Evolutionary conservation across 2,113 vertebrate species (phyloP), one percentile per base, ranked within the genome.

Genomic region (Caranx ignobilis): DNA sequence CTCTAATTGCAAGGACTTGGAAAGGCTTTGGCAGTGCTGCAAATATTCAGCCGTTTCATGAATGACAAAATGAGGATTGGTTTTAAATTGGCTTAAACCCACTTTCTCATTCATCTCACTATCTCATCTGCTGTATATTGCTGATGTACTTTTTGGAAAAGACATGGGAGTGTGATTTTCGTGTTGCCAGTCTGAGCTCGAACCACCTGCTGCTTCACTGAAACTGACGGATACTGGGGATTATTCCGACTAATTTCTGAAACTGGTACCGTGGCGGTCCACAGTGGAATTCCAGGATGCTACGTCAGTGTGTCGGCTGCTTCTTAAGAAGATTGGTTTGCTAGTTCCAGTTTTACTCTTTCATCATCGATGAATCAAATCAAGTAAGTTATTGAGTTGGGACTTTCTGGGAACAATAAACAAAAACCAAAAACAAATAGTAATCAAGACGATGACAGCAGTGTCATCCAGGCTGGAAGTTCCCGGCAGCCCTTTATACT

Each of bases 301-400:
- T 2, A 31, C 4, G 21, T 3, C 37, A 71, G 72, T 54, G 18
- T 13, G 13, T 10, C 0, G 2, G 26, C 31, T 34, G 4, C 55
- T 32, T 34, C 61, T 26, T 32, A 34, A 64, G 59, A 66, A 60
- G 57, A 71, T 43, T 39, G 55, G 50, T 78, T 62, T 62, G 72
- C 5, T 78, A 71, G 62, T 37, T 68, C 66, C 37, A 31, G 54
- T 52, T 18, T 39, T 35, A 39, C 1, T n/a, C 34, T 68, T 79
- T 66, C 52, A 65, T 72, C 81, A 32, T 55, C 62, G 11, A 67
- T 91, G 79, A 84, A 13, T 88, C 80, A 73, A 85, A 72, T 67
- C 82, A 88, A 87, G 81, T 77, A 87, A 76, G 84, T 84, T 60
- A 63, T 43, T 60, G 63, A 85, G 45, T 10, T 50, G 75, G 87